phyloP scores from a whole-genome alignment of 92 coral and sea anemone species.

The Phenganax subtilis region DNA sequence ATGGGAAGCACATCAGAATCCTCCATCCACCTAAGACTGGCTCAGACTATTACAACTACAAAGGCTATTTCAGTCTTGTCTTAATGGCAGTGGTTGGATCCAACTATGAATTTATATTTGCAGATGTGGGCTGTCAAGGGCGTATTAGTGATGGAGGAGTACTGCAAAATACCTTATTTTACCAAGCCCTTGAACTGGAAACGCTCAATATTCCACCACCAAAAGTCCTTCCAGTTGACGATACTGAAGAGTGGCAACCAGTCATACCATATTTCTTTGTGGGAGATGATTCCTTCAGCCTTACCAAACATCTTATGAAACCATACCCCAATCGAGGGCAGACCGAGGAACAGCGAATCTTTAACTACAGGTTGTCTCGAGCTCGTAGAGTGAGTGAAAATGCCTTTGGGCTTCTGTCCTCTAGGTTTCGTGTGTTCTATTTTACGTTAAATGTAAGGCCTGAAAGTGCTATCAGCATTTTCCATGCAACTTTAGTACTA shows the following conservation, averaged over 20 bases:
- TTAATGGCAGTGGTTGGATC: constrained; percentile 59
- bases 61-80: constrained; percentile 62
- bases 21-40: constrained; percentile 48
- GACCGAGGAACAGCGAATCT: neutral
- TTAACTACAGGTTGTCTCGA: neutral
- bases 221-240: constrained; percentile 8
- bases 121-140: constrained; percentile 70
- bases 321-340: constrained; percentile 4
- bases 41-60: constrained; percentile 43
- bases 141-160: constrained; percentile 69
- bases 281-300: constrained; percentile 4
- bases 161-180: constrained; percentile 50
- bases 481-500: too few relatives aligned
- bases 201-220: neutral
- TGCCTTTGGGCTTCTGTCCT: too few relatives aligned
- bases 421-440: too few relatives aligned
- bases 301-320: constrained; percentile 1
- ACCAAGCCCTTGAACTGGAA: constrained; percentile 43
- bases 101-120: constrained; percentile 53
- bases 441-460: too few relatives aligned
- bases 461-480: too few relatives aligned
- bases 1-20: constrained; percentile 56
- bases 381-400: too few relatives aligned
- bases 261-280: neutral
- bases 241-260: too few relatives aligned